These are phyloP conservation scores for Tortrix viridana DNA, from an alignment of 2,888 invertebrate genomes.

Conservation along the genomic window DNA sequence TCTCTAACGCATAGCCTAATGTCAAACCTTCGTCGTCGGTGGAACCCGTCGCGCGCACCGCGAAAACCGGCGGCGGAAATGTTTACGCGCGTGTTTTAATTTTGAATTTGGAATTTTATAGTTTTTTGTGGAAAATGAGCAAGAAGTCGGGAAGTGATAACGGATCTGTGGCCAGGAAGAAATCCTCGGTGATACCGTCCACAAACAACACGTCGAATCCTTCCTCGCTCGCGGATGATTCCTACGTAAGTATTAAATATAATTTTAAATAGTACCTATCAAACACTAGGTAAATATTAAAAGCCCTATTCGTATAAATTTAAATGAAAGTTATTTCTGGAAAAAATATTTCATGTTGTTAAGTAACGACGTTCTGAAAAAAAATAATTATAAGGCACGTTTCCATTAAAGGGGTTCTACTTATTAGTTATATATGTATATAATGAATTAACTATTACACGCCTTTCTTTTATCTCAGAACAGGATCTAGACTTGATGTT, in stretches of 20 bases:
- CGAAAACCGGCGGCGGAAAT: slow-evolving; percentile 44
- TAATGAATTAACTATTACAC: too few relatives aligned
- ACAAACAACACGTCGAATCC: slow-evolving; percentile 49
- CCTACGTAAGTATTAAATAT: slow-evolving; percentile 49
- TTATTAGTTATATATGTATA: too few relatives aligned
- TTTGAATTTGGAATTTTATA: slow-evolving; percentile 31
- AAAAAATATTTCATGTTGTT: too few relatives aligned
- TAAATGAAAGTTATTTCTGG: too few relatives aligned
- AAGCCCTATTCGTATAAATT: too few relatives aligned
- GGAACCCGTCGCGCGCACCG: slow-evolving; percentile 53
- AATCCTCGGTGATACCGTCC: slow-evolving; percentile 41
- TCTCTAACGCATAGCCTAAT: slow-evolving; percentile 52
- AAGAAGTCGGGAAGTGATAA: slow-evolving; percentile 48
- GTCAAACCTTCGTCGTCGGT: slow-evolving; percentile 52
- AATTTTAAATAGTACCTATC: too few relatives aligned
- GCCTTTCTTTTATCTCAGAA: too few relatives aligned
- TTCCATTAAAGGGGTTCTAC: too few relatives aligned
- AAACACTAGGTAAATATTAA: too few relatives aligned
- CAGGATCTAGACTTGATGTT: too few relatives aligned
- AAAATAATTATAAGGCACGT: too few relatives aligned
- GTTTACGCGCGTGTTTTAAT: slow-evolving; percentile 31
- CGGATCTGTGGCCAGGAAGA: slow-evolving; percentile 43
- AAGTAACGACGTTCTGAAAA: too few relatives aligned
- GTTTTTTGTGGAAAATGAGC: slow-evolving; percentile 50
- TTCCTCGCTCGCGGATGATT: slow-evolving; percentile 48